A percentile compares a stretch with the other conserved stretches of the same genome.
These are phyloP conservation scores for Uropetala carovei DNA, from an alignment of 2,888 invertebrate species.

Conservation along the genomic window DNA sequence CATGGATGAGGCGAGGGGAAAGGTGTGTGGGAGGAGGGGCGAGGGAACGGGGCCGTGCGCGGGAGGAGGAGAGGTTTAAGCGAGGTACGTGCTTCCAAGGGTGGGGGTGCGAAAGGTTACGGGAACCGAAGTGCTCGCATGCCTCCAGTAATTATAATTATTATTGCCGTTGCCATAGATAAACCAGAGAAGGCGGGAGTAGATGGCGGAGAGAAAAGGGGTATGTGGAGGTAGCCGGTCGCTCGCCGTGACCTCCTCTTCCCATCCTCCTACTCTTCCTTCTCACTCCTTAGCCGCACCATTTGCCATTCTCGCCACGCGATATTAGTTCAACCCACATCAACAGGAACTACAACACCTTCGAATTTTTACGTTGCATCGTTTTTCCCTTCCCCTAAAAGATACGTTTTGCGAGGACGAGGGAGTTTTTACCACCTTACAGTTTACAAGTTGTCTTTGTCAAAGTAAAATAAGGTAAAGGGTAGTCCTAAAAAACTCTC, in stretches of 20 bases:
- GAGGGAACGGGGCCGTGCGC: background rate
- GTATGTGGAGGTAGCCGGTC: background rate
- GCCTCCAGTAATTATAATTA: conserved; percentile 62
- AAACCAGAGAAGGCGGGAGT: conserved; percentile 32
- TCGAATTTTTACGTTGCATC: no score
- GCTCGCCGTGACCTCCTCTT: background rate
- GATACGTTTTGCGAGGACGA: no score
- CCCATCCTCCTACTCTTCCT: background rate
- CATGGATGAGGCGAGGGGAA: background rate
- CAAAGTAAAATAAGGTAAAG: no score
- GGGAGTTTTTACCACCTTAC: no score
- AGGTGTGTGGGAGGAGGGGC: background rate
- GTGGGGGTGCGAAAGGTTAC: background rate
- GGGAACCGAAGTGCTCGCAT: conserved; percentile 56
- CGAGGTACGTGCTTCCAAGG: background rate
- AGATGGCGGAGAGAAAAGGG: background rate
- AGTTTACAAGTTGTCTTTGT: no score
- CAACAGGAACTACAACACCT: no score
- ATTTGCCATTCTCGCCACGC: no score
- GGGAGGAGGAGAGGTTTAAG: background rate
- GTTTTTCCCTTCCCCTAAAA: no score
- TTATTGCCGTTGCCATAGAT: conserved; percentile 51
- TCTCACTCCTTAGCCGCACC: background rate
- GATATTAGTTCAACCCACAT: no score
- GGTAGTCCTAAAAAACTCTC: no score